A percentile compares a stretch with the other conserved stretches of the same genome.
phyloP scores from a whole-genome alignment of 2,797 vertebrate species.

The Brotula barbata region DNA sequence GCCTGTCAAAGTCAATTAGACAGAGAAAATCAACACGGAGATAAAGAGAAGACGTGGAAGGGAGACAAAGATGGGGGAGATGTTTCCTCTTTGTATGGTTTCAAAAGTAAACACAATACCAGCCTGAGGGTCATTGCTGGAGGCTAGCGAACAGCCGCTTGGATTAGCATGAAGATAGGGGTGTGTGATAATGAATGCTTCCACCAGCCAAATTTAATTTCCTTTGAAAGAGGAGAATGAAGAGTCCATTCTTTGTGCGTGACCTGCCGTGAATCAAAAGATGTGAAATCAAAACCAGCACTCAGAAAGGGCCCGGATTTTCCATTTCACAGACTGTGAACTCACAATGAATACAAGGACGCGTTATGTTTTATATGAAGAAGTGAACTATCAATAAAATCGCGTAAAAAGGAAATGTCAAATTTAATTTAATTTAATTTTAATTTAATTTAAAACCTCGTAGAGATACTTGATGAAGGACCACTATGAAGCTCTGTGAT shows the following conservation, averaged over 20 bases:
- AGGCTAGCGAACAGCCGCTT: conserved; percentile 33
- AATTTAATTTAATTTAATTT: background rate
- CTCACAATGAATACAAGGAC: too few relatives aligned
- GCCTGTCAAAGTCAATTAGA: conserved; percentile 43
- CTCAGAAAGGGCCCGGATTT: too few relatives aligned
- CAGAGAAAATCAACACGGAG: conserved; percentile 58
- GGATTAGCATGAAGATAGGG: conserved; percentile 43
- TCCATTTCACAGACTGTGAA: too few relatives aligned
- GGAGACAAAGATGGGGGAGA: conserved; percentile 28
- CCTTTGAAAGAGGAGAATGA: conserved; percentile 54
- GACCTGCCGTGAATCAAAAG: conserved; percentile 14
- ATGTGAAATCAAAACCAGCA: too few relatives aligned
- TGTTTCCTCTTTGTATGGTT: conserved; percentile 53
- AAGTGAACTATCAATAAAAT: too few relatives aligned
- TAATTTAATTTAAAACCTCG: conserved; percentile 8
- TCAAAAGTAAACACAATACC: conserved; percentile 49
- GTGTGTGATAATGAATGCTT: conserved; percentile 50
- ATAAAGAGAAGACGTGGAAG: conserved; percentile 27
- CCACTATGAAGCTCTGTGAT: conserved; percentile 25
- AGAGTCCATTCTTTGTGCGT: conserved; percentile 4
- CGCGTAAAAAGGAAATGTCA: too few relatives aligned
- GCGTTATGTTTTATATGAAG: too few relatives aligned
- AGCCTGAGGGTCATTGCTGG: conserved; percentile 38
- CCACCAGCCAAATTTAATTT: conserved; percentile 64
- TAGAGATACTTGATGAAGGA: conserved; percentile 30